Base-by-base conservation (phyloP, 2,797 vertebrate species). In the Pangasius mekongensis region DNA sequence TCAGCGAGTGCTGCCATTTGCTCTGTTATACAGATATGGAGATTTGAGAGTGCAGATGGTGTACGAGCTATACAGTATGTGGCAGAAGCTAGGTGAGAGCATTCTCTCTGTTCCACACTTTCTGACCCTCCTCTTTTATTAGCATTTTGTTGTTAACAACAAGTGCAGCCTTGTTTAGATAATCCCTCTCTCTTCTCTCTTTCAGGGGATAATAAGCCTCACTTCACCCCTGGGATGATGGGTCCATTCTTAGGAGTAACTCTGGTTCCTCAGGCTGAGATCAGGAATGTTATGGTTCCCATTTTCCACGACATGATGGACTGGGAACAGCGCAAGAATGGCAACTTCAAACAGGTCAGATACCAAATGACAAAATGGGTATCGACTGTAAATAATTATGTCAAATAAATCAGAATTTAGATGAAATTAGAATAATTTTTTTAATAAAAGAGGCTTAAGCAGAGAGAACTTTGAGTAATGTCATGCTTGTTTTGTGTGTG, bases 231-330 rank as follows among this genome's bases (percentile, higher is more conserved):
- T 0, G 99, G 98, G 89, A 99, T 99, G 98, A 99, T 99, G 87
- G 99, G 99, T 18, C 98, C 99, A 39, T 99, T 99, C 91, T 95
- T 99, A 76, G 99, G 98, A 8, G 98, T 99, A 81, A 99, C 99
- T 0, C 96, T 99, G 71, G 99, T 99, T 54, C 98, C 98, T 71
- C 99, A 99, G 92, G 96, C 95, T 1, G 98, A 99, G 93, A 97
- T 99, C 3, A 95, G 98, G 67, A 99, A 99, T 87, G 98, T 99
- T 88, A 99, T 99, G 98, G 99, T 99, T 91, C 99, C 99, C 7
- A 99, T 99, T 94, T 99, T 99, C 94, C 99, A 99, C 20, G 99
- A 99, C 93, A 99, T 99, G 98, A 99, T 99, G 99, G 97, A 99
- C 90, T 99, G 98, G 97, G 98, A 99, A 91, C 98, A 99, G 93